These are phyloP conservation scores for Micromussa lordhowensis DNA, from an alignment of 92 coral and sea anemone genomes.

Conservation along the genomic window DNA sequence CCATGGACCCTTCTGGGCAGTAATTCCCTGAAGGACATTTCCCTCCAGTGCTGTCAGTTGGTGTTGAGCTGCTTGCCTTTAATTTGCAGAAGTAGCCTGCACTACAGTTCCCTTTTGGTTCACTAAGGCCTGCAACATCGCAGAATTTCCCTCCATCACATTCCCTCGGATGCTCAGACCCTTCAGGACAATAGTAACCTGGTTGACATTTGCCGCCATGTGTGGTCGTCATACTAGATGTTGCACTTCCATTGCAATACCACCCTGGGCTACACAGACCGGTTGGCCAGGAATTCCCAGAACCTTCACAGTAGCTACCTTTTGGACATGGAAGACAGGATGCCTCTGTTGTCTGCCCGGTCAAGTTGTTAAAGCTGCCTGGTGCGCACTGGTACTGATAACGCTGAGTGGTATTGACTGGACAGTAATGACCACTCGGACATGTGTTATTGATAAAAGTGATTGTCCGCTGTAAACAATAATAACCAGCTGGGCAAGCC, in stretches of 20 bases:
- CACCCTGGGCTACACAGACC: conserved; percentile 94
- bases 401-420: conserved; percentile 70
- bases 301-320: conserved; percentile 95
- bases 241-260: conserved; percentile 94
- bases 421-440: conserved; percentile 94
- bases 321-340: conserved; percentile 85
- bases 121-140: conserved; percentile 75
- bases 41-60: conserved; percentile 87
- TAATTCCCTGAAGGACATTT: conserved; percentile 82
- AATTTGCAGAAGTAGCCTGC: conserved; percentile 91
- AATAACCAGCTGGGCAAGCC: conserved; percentile 87
- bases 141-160: conserved; percentile 96
- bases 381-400: conserved; percentile 82
- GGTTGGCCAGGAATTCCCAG: conserved; percentile 89
- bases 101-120: conserved; percentile 86
- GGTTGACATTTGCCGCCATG: conserved; percentile 93
- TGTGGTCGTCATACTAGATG: conserved; percentile 80
- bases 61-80: conserved; percentile 74
- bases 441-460: conserved; percentile 71
- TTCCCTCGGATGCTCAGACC: conserved; percentile 71
- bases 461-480: conserved; percentile 71
- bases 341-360: conserved; percentile 70
- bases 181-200: conserved; percentile 90
- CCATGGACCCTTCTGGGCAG: conserved; percentile 85
- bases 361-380: conserved; percentile 84